Evolutionary conservation across 1,140 invertebrate species (phyloP), one percentile per base, ranked within the genome.

Genomic region (Drosophila guanche): DNA sequence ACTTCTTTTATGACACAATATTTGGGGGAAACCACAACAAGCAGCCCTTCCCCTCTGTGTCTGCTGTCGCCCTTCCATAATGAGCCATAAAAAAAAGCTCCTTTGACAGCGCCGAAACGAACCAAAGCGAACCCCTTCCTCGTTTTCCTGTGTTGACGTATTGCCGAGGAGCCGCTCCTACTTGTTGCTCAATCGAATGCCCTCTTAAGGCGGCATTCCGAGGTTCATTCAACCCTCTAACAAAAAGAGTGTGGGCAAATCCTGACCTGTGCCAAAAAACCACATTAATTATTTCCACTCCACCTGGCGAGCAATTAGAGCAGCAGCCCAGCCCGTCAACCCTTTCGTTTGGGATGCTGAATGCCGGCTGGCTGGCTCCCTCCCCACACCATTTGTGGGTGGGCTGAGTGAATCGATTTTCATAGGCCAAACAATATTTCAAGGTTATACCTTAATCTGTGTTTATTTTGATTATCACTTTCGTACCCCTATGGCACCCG

Each of bases 401-500:
- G 29, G 29, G 8, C 3, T 33, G 23, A 41, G 41, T 41, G 56
- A 69, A 86, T 80, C 68, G 76, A 85, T 85, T 80, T 85, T 77
- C 63, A 61, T 75, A 86, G 81, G 61, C 63, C 47, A 47, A 56
- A 68, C 42, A 68, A 47, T 14, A 20, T 57, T 77, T 81, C 81
- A 86, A 86, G 81, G 81, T 81, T 86, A 73, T 46, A 58, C 55
- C 80, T 43, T 81, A 80, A 85, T 79, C 68, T 86, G 48, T 81
- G 78, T 88, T 86, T 86, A 88, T 86, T 86, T 86, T 86, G 83
- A 88, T 86, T 88, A 86, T 88, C 78, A 66, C 71, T 71, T 88
- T 86, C 78, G 83, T 65, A 12, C 33, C 33, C 33, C 33, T 12
- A 37, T 12, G 10, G 4, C 10, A 3, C 33, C 3, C 33, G 10